Conservation (phyloP, 2,888 invertebrate species). For the Prosapia bicincta region DNA sequence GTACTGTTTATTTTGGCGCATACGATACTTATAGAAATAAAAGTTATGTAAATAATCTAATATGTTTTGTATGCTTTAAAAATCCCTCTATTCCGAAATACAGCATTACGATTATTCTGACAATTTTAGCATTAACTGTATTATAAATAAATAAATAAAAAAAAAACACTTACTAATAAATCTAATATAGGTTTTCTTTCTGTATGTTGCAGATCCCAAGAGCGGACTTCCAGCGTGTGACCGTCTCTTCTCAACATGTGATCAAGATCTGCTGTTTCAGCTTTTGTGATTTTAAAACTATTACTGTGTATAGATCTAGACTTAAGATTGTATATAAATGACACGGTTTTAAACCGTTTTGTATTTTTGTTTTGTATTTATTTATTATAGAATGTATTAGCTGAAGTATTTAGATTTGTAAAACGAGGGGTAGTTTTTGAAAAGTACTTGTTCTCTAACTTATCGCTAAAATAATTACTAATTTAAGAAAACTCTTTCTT, state of each 20-base stretch:
- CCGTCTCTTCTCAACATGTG: neutral
- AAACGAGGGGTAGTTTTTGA: neutral
- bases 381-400: neutral
- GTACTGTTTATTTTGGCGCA: no score
- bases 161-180: no score
- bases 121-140: no score
- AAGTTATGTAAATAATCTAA: no score
- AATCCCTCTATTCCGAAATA: no score
- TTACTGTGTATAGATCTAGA: neutral
- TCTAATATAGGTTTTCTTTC: no score
- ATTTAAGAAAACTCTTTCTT: no score
- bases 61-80: no score
- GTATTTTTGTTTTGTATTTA: neutral
- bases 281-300: conserved; percentile 2
- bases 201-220: neutral
- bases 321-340: neutral
- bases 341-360: neutral
- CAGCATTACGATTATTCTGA: no score
- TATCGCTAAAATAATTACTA: no score
- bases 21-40: no score
- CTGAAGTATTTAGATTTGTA: neutral
- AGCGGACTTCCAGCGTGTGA: neutral
- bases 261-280: neutral
- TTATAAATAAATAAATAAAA: no score
- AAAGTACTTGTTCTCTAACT: neutral